Conservation (phyloP, 1,140 invertebrate genomes). For the Andricus grossulariae region DNA sequence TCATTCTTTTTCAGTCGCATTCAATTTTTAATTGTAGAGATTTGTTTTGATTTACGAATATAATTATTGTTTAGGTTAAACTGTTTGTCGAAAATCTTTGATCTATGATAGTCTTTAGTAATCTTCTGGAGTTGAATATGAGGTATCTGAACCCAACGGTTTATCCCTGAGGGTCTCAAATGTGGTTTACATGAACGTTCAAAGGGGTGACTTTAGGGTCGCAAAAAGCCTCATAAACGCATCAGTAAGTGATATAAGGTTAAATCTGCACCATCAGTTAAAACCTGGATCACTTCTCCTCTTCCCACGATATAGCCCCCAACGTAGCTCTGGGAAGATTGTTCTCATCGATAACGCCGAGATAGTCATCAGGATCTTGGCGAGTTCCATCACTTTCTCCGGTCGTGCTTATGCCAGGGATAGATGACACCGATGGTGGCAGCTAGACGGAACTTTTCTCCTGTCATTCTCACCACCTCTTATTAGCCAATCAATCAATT, state of each 20-base stretch:
- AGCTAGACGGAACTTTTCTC: slow-evolving; percentile 40
- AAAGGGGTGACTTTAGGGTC: slow-evolving; percentile 8
- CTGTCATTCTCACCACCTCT: slow-evolving; percentile 19
- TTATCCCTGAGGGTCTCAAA: background rate
- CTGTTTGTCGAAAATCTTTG: too few relatives aligned
- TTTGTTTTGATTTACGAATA: too few relatives aligned
- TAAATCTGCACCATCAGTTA: slow-evolving; percentile 52
- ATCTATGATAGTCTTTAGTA: too few relatives aligned
- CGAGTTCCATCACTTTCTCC: slow-evolving; percentile 72
- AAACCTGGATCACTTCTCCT: slow-evolving; percentile 51
- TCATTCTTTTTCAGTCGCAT: too few relatives aligned
- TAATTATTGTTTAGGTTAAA: too few relatives aligned
- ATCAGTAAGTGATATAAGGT: slow-evolving; percentile 49
- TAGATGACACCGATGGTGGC: slow-evolving; percentile 39
- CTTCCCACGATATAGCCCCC: slow-evolving; percentile 65
- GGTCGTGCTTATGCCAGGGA: slow-evolving; percentile 50
- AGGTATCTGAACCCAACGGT: background rate
- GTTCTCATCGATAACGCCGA: slow-evolving; percentile 61
- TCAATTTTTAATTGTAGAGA: too few relatives aligned
- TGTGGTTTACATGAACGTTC: background rate
- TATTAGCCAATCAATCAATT: slow-evolving; percentile 1
- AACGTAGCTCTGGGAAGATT: slow-evolving; percentile 66
- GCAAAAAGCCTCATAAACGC: slow-evolving; percentile 31
- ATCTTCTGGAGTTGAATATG: background rate
- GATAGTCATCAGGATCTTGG: slow-evolving; percentile 69